These are phyloP conservation scores for Dynastes tityus DNA, from an alignment of 2,888 invertebrate species.

Conservation along the genomic window DNA sequence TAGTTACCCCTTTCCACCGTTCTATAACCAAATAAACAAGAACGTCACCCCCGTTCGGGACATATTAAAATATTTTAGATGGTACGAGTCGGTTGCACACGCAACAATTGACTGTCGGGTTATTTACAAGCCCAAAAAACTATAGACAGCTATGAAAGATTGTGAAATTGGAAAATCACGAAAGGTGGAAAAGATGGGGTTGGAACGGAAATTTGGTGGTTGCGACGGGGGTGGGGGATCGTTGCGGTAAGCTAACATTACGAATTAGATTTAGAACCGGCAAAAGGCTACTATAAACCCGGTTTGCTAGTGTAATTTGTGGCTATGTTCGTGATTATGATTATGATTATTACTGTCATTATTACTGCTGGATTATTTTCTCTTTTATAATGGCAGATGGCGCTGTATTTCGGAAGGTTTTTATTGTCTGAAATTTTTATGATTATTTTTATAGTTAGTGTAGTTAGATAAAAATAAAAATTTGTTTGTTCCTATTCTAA, in stretches of 20 bases:
- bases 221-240: neutral
- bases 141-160: slow-evolving; percentile 26
- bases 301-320: slow-evolving; percentile 6
- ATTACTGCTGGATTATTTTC: neutral
- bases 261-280: neutral
- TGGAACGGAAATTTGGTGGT: neutral
- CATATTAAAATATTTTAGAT: slow-evolving; percentile 56
- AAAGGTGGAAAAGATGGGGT: slow-evolving; percentile 10
- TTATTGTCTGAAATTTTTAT: no score
- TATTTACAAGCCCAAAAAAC: slow-evolving; percentile 40
- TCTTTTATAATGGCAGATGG: neutral
- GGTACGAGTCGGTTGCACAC: slow-evolving; percentile 53
- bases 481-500: no score
- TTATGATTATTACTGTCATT: slow-evolving; percentile 1
- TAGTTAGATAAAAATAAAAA: no score
- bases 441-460: no score
- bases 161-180: slow-evolving; percentile 32
- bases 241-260: neutral
- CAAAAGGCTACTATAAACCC: neutral
- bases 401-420: neutral
- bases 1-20: neutral
- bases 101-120: slow-evolving; percentile 55
- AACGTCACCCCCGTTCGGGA: slow-evolving; percentile 18
- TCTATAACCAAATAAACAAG: slow-evolving; percentile 30
- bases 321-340: neutral